These are phyloP conservation scores for Coecobrya sp. DNA, from an alignment of 2,888 invertebrate genomes.

Conservation along the genomic window DNA sequence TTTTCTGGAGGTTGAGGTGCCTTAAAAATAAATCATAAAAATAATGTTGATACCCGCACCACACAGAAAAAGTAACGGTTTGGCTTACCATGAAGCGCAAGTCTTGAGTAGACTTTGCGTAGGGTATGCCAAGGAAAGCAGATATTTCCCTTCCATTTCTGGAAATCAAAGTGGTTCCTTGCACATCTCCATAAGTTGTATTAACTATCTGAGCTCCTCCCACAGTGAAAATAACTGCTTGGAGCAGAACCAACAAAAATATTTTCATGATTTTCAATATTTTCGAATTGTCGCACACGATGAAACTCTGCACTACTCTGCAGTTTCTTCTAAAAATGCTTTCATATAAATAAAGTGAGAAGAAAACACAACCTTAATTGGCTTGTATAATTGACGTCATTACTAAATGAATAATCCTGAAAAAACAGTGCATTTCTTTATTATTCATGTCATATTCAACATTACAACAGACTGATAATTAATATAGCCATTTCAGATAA, in stretches of 20 bases:
- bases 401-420: too few relatives aligned
- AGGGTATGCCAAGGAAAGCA: conserved; percentile 56
- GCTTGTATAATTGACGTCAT: too few relatives aligned
- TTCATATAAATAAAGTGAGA: too few relatives aligned
- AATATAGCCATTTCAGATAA: too few relatives aligned
- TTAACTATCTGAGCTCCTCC: conserved; percentile 47
- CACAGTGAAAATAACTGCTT: background rate
- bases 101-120: background rate
- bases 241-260: background rate
- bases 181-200: conserved; percentile 40
- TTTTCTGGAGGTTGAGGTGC: conserved; percentile 32
- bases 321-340: too few relatives aligned
- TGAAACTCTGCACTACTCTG: too few relatives aligned
- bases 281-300: background rate
- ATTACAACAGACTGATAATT: too few relatives aligned
- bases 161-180: conserved; percentile 15
- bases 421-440: too few relatives aligned
- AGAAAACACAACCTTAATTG: too few relatives aligned
- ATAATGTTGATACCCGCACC: too few relatives aligned
- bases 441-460: too few relatives aligned
- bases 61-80: too few relatives aligned
- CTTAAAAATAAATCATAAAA: conserved; percentile 1
- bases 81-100: conserved; percentile 40
- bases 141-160: conserved; percentile 25
- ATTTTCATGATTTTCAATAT: background rate